Conservation (phyloP, 2,888 invertebrate species). For the Agrotis ipsilon region DNA sequence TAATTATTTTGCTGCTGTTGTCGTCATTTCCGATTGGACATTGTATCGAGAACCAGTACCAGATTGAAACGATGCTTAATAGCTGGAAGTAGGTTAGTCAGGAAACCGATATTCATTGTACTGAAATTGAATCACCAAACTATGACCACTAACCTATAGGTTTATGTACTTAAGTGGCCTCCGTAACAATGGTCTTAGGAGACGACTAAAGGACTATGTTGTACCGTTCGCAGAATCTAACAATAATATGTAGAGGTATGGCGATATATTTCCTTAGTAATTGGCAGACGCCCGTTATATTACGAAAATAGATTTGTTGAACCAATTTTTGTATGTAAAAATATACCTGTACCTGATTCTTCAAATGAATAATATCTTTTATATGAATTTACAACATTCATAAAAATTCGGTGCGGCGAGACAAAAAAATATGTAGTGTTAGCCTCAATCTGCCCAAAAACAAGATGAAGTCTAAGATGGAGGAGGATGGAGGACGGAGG, state of each 20-base stretch:
- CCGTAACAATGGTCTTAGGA: conserved; percentile 40
- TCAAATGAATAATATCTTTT: too few species aligned
- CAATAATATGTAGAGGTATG: conserved; percentile 11
- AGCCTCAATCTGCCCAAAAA: too few species aligned
- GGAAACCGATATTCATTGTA: conserved; percentile 53
- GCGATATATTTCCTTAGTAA: conserved; percentile 15
- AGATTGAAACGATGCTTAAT: conserved; percentile 39
- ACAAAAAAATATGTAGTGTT: too few species aligned
- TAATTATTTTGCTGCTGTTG: background rate
- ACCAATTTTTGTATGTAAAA: background rate
- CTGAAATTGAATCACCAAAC: conserved; percentile 47
- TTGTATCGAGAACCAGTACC: conserved; percentile 15
- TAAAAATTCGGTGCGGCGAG: too few species aligned
- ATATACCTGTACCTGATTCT: background rate
- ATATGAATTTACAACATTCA: too few species aligned
- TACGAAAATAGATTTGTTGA: background rate
- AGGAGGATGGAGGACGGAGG: too few species aligned
- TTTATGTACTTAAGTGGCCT: conserved; percentile 36
- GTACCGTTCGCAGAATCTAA: conserved; percentile 22
- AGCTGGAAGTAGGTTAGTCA: conserved; percentile 47
- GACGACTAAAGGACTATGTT: conserved; percentile 24
- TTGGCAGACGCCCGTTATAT: background rate
- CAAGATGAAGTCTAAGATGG: too few species aligned
- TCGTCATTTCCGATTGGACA: conserved; percentile 8
- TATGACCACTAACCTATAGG: conserved; percentile 39